A percentile compares a stretch with the other conserved stretches of the same genome.
Conservation (phyloP, 2,113 vertebrate genomes). For the Phrynosoma blainvillii region DNA sequence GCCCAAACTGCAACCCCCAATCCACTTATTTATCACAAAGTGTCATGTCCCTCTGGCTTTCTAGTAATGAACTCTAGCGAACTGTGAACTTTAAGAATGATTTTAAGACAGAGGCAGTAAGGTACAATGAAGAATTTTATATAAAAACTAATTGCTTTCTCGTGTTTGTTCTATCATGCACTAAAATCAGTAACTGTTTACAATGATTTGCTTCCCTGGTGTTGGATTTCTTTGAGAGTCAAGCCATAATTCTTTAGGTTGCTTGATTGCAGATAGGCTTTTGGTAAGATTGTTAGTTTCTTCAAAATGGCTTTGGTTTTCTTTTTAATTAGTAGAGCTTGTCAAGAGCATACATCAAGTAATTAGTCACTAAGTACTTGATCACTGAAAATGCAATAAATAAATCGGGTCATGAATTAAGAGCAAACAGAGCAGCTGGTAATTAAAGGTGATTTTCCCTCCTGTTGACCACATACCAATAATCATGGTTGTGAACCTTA, state of each 20-base stretch:
- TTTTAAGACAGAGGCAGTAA: neutral
- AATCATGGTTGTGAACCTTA: conserved; percentile 19
- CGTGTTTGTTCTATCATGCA: neutral
- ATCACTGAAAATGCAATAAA: conserved; percentile 52
- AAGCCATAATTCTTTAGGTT: conserved; percentile 35
- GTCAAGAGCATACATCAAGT: conserved; percentile 54
- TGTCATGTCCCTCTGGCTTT: too few species aligned
- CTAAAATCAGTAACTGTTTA: neutral
- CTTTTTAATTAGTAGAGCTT: conserved; percentile 41
- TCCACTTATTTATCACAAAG: too few species aligned
- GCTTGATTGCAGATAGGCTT: conserved; percentile 42
- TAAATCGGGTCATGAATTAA: conserved; percentile 60
- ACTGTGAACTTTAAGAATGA: too few species aligned
- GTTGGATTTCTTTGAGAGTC: neutral
- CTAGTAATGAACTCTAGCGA: too few species aligned
- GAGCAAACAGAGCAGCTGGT: conserved; percentile 46
- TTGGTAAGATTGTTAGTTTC: conserved; percentile 37
- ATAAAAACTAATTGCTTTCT: neutral
- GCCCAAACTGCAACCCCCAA: too few species aligned
- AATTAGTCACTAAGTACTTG: conserved; percentile 38
- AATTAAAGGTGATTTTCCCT: conserved; percentile 42
- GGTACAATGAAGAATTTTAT: neutral
- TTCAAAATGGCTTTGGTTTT: conserved; percentile 22
- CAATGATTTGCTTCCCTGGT: neutral
- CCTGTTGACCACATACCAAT: conserved; percentile 24